Conservation (phyloP, 1,140 invertebrate genomes). For the Caerostris darwini region DNA sequence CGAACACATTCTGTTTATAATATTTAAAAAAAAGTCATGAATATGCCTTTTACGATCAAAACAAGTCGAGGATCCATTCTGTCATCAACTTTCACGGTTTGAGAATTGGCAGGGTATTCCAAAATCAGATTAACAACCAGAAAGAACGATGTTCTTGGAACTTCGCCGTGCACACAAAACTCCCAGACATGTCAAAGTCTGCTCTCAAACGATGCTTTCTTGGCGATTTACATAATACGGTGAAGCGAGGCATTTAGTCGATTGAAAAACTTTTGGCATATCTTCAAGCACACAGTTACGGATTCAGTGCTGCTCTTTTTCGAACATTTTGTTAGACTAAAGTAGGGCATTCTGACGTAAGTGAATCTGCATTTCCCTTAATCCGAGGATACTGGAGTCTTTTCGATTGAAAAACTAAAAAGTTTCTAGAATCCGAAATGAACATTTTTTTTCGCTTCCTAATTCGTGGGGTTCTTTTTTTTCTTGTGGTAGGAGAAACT, state of each 20-base stretch:
- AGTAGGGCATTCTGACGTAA: conserved; percentile 55
- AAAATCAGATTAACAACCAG: conserved; percentile 1
- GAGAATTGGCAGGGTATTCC: conserved; percentile 3
- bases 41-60: background rate
- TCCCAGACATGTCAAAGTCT: conserved; percentile 54
- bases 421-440: conserved; percentile 13
- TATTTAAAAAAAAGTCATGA: too few species aligned
- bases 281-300: conserved; percentile 57
- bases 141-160: conserved; percentile 49
- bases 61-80: background rate
- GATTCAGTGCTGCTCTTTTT: conserved; percentile 8
- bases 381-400: background rate
- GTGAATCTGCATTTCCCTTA: conserved; percentile 58
- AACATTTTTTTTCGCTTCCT: background rate
- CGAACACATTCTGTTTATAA: too few species aligned
- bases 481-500: background rate
- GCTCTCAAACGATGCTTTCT: conserved; percentile 24
- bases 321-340: conserved; percentile 14
- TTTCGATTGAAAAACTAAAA: background rate
- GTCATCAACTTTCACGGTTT: background rate
- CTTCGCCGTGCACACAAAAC: conserved; percentile 52
- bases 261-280: conserved; percentile 76
- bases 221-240: conserved; percentile 62
- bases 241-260: conserved; percentile 69
- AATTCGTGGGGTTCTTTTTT: background rate